A percentile compares a stretch with the other conserved stretches of the same genome.
phyloP scores from a whole-genome alignment of 1,140 invertebrate species.

The Rhynchophorus ferrugineus region DNA sequence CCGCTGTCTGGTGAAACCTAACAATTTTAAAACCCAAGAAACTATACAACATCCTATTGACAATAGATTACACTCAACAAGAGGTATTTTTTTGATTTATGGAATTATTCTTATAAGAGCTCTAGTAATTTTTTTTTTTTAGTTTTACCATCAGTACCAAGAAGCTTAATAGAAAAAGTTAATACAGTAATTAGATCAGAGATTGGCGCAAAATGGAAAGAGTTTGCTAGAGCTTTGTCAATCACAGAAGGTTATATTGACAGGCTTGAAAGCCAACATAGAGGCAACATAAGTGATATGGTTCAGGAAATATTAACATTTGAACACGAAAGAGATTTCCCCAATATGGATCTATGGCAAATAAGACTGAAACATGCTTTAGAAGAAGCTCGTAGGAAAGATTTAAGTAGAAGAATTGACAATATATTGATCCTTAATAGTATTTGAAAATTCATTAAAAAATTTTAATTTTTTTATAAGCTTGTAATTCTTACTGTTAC shows the following conservation, averaged over 20 bases:
- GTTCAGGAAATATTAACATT: slow-evolving; percentile 14
- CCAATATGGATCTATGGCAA: slow-evolving; percentile 9
- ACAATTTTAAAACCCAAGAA: too few species aligned
- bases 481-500: too few species aligned
- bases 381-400: slow-evolving; percentile 13
- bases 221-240: slow-evolving; percentile 21
- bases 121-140: too few species aligned
- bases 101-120: too few species aligned
- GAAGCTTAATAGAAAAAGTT: slow-evolving; percentile 2
- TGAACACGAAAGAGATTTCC: slow-evolving; percentile 11
- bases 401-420: slow-evolving; percentile 21
- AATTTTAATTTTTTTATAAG: too few species aligned
- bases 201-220: slow-evolving; percentile 24
- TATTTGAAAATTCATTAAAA: too few species aligned
- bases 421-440: slow-evolving; percentile 18
- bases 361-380: slow-evolving; percentile 12
- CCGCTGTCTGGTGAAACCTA: too few species aligned
- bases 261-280: slow-evolving; percentile 6
- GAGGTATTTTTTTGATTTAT: too few species aligned
- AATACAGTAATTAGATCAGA: slow-evolving; percentile 14
- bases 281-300: slow-evolving; percentile 1
- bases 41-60: too few species aligned
- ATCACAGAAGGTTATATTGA: slow-evolving; percentile 25
- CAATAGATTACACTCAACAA: too few species aligned
- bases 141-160: not conserved